Evolutionary conservation across 2,888 invertebrate genomes (phyloP).

Genomic region (Allygus modestus): DNA sequence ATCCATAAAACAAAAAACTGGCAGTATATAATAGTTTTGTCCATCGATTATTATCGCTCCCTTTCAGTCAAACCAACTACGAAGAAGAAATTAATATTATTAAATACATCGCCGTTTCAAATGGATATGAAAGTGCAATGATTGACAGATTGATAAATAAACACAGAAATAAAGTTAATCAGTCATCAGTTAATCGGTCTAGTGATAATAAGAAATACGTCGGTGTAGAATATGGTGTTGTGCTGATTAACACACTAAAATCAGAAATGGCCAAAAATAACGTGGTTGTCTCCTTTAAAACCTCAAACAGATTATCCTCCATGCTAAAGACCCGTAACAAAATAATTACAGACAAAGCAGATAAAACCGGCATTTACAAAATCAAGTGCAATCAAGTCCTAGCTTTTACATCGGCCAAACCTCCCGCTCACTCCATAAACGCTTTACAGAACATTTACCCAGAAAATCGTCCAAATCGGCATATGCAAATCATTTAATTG

Average conservation of each 20-base stretch:
- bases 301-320: background rate
- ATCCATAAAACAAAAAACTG: background rate
- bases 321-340: background rate
- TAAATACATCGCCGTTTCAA: background rate
- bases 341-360: background rate
- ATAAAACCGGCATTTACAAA: constrained; percentile 28
- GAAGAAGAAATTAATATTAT: background rate
- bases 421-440: background rate
- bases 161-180: background rate
- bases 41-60: background rate
- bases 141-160: background rate
- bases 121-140: background rate
- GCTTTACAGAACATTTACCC: background rate
- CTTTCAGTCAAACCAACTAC: background rate
- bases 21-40: background rate
- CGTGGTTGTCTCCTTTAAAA: background rate
- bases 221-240: background rate
- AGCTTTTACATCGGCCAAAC: constrained; percentile 2
- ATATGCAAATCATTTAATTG: constrained; percentile 10
- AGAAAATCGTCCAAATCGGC: constrained; percentile 12
- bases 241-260: constrained; percentile 29
- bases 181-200: background rate
- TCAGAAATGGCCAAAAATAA: background rate
- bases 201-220: background rate
- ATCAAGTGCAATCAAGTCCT: background rate